Percentiles rank a stretch among this genome's conserved stretches.
These are phyloP conservation scores for Lordiphosa clarofinis DNA, from an alignment of 1,140 invertebrate genomes.

Conservation along the genomic window DNA sequence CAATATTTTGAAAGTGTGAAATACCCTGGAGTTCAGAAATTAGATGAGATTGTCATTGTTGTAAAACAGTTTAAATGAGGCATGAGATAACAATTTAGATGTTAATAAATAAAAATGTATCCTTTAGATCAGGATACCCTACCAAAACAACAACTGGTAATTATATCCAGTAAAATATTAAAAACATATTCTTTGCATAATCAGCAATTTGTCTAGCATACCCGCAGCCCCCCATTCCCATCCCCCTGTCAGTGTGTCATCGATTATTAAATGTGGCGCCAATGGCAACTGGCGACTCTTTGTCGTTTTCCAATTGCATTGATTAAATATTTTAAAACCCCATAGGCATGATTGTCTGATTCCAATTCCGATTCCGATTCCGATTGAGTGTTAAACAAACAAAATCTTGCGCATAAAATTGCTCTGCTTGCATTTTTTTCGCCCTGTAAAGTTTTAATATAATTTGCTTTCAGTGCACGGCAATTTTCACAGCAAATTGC, in stretches of 20 bases:
- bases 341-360: constrained; percentile 21
- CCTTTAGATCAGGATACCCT: too few relatives aligned
- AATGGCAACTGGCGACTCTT: constrained; percentile 19
- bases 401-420: constrained; percentile 10
- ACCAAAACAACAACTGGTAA: too few relatives aligned
- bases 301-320: constrained; percentile 46
- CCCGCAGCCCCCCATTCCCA: too few relatives aligned
- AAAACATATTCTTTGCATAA: too few relatives aligned
- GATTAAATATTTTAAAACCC: constrained; percentile 36
- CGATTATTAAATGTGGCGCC: constrained; percentile 23
- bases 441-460: constrained; percentile 29
- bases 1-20: neutral
- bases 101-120: too few relatives aligned
- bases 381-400: constrained; percentile 36
- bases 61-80: too few relatives aligned
- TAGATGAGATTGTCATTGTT: too few relatives aligned
- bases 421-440: neutral
- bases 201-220: too few relatives aligned
- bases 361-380: constrained; percentile 15
- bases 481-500: constrained; percentile 56
- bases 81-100: too few relatives aligned
- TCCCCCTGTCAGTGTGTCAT: constrained; percentile 1
- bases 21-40: neutral
- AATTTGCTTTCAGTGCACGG: constrained; percentile 47
- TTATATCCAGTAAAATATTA: too few relatives aligned